Evolutionary conservation across 2,797 vertebrate genomes (phyloP), one percentile per base, ranked within the genome.

Genomic region (Leuciscus waleckii): DNA sequence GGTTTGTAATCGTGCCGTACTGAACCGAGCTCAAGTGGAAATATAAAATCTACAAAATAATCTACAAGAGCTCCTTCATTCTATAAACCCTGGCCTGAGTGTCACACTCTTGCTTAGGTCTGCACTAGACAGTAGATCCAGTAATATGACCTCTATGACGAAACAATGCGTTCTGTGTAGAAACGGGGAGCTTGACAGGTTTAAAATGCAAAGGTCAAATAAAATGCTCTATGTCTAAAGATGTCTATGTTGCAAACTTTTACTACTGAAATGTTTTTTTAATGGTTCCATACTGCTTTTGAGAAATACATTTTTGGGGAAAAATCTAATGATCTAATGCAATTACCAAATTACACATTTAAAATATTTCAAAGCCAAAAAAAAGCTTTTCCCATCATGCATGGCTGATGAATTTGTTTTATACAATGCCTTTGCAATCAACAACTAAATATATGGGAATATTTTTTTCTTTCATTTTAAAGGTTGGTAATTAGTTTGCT

Each of bases 31-130:
- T 56, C 54, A 56, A 56, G 54, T 23, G 21, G 21, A 56, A 23
- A 54, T 54, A 54, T 54, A 54, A 21, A 14, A 56, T 21, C 5
- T 8, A 9, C 21, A 23, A 56, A 23, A 23, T 23, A 63, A 63
- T 23, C 61, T 77, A 85, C 51, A 46, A 78, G 74, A 85, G 51
- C 73, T 21, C 35, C 21, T 74, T 83, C 49, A 43, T 73, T 70
- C 75, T 37, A 74, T 49, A 26, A 79, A 41, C 43, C 17, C 29
- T 82, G 84, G 54, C 17, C 14, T 46, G 43, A 68, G 79, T 68
- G 78, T 29, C 37, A 84, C 43, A 56, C n/a, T 49, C 21, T 70
- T 78, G 49, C 35, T 79, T 75, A 75, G 41, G 85, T 89, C 80
- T 69, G 43, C 32, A 68, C 79, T 39, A 39, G 8, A 82, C 71